Percentiles rank a stretch among this genome's conserved stretches.
These are phyloP conservation scores for Cetoscarus ocellatus DNA, from an alignment of 2,797 vertebrate species.

Conservation along the genomic window DNA sequence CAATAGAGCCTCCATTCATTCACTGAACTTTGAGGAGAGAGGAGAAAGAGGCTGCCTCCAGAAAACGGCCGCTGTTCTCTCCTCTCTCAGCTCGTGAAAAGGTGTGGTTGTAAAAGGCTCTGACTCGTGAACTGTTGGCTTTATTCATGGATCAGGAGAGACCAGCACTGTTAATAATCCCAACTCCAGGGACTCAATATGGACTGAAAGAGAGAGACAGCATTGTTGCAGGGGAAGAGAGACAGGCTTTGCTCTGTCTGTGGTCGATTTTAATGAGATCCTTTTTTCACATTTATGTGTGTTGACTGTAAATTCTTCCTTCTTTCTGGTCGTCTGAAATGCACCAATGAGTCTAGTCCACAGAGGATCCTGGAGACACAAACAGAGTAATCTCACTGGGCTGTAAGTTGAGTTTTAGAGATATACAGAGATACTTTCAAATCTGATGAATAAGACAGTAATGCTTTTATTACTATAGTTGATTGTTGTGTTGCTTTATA, in stretches of 20 bases:
- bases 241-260: constrained; percentile 44
- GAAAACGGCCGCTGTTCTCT: constrained; percentile 49
- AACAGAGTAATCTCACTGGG: not conserved
- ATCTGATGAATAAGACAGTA: no score
- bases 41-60: constrained; percentile 49
- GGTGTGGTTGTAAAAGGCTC: constrained; percentile 60
- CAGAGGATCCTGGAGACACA: constrained; percentile 9
- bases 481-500: no score
- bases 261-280: constrained; percentile 50
- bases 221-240: constrained; percentile 47
- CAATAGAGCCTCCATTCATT: constrained; percentile 82
- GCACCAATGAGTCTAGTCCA: constrained; percentile 29
- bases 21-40: constrained; percentile 32
- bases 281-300: constrained; percentile 23
- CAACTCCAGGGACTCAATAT: constrained; percentile 39
- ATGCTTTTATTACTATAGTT: no score
- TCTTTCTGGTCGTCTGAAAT: constrained; percentile 38
- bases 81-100: constrained; percentile 49
- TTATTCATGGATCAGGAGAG: constrained; percentile 55
- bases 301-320: constrained; percentile 56
- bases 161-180: constrained; percentile 39
- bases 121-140: constrained; percentile 58
- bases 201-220: constrained; percentile 45
- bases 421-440: no score
- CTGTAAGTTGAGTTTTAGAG: no score